Evolutionary conservation across 2,797 vertebrate genomes (phyloP).

Genomic region (Orientallactaga sibirica): DNA sequence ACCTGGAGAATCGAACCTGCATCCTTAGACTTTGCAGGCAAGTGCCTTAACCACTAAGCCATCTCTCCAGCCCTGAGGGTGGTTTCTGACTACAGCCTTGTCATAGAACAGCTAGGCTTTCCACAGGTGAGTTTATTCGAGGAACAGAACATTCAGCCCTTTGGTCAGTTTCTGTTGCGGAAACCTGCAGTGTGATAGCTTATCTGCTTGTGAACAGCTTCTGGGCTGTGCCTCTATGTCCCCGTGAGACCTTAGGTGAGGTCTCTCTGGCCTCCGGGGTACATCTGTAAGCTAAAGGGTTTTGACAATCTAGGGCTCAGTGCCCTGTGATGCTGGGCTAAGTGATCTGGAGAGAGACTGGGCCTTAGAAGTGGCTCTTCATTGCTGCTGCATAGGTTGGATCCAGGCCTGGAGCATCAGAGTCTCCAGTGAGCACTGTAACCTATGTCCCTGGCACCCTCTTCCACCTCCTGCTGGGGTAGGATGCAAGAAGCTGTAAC

Average conservation of each 20-base stretch:
- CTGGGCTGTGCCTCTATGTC: background rate
- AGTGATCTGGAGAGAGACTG: background rate
- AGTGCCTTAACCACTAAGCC: too few species aligned
- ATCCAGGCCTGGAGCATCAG: background rate
- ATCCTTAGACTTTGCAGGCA: too few species aligned
- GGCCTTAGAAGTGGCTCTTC: background rate
- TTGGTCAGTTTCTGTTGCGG: background rate
- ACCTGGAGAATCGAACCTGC: too few species aligned
- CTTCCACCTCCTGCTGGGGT: background rate
- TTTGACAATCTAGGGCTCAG: background rate
- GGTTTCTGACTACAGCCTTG: background rate
- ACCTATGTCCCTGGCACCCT: background rate
- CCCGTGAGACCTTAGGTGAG: background rate
- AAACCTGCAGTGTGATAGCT: background rate
- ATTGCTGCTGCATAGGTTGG: background rate
- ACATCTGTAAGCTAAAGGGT: background rate
- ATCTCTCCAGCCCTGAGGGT: too few species aligned
- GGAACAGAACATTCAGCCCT: background rate
- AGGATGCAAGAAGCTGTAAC: background rate
- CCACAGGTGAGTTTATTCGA: background rate
- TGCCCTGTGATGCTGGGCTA: background rate
- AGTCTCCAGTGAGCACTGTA: too few species aligned
- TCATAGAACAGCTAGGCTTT: background rate
- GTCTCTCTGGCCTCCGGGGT: background rate
- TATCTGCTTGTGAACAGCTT: background rate